Base-by-base conservation (phyloP, 2,888 invertebrate species). In the Adelognathus sp. region DNA sequence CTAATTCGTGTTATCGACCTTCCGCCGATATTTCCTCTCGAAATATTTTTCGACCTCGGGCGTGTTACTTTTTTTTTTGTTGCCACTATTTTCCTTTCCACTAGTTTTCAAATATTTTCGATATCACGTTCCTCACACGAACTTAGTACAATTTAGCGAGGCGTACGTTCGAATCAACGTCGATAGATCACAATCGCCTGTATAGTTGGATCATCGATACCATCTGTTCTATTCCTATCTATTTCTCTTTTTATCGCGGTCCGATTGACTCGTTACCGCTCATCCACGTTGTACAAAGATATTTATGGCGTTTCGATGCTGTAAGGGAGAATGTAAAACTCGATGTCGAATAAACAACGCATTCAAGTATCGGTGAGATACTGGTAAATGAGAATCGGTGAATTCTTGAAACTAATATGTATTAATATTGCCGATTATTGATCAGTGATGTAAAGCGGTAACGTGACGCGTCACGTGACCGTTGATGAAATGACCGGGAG, bases 131-230 rank as follows among this genome's bases (percentile, higher is more conserved):
- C 36, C 36, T 36, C n/a, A 16, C n/a, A 7, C 36, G 14, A 2
- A 1, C 24, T 52, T 66, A 50, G 50, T 50, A 66, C 64, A 66
- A 50, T 66, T 66, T 36, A 66, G 50, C 14, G 9, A 66, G 24
- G 33, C 16, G 36, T 21, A 3, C 3, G 18, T 46, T 21, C 21
- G 21, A 46, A 46, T 46, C 11, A n/a, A n/a, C n/a, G n/a, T 21
- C 46, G 46, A 21, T 24, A 11, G 21, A 4, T 46, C 18, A 11
- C 18, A 11, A 11, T n/a, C n/a, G n/a, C 21, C 21, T 9, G n/a
- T 11, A 46, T 36, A 21, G 46, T 46, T 21, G 9, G 18, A 3
- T 24, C n/a, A n/a, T n/a, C n/a, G n/a, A n/a, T n/a, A n/a, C n/a
- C n/a, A 14, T 4, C 7, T 27, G 27, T 52, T 27, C 3, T 29